A percentile compares a stretch with the other conserved stretches of the same genome.
Conservation (phyloP, 2,888 invertebrate genomes). For the Rhagonycha lutea region DNA sequence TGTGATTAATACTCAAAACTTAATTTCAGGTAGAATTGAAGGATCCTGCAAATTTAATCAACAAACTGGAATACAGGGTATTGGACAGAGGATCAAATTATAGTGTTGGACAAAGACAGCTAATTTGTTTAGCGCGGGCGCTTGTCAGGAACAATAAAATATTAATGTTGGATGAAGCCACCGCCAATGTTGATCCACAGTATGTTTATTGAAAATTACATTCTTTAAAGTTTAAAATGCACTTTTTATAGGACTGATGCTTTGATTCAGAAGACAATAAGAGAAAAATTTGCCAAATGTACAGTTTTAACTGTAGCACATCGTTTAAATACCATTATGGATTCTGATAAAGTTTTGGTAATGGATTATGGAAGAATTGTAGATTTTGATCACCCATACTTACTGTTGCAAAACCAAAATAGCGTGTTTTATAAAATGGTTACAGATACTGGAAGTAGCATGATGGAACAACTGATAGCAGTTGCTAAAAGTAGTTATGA, state of each 20-base stretch:
- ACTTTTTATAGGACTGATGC: constrained; percentile 72
- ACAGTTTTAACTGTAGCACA: constrained; percentile 91
- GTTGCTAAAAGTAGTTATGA: constrained; percentile 56
- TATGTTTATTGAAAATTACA: constrained; percentile 54
- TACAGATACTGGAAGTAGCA: constrained; percentile 66
- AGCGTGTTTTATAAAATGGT: constrained; percentile 73
- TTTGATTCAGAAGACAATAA: constrained; percentile 82
- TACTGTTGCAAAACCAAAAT: constrained; percentile 63
- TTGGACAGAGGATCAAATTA: constrained; percentile 82
- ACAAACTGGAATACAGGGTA: constrained; percentile 70
- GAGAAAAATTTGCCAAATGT: constrained; percentile 79
- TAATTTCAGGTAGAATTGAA: constrained; percentile 72
- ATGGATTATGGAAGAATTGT: constrained; percentile 79
- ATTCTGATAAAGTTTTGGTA: constrained; percentile 84
- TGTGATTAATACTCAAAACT: background rate
- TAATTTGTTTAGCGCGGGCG: constrained; percentile 88
- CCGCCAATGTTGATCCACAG: constrained; percentile 90
- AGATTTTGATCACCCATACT: constrained; percentile 73
- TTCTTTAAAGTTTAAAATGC: background rate
- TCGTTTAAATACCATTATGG: constrained; percentile 89
- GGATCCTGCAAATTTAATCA: constrained; percentile 63
- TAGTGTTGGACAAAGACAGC: constrained; percentile 88
- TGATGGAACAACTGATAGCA: constrained; percentile 57
- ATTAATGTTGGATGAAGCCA: constrained; percentile 91
- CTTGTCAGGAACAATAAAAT: constrained; percentile 83